phyloP scores from a whole-genome alignment of 1,140 invertebrate genomes.

The Yoshiicerus persimilis region DNA sequence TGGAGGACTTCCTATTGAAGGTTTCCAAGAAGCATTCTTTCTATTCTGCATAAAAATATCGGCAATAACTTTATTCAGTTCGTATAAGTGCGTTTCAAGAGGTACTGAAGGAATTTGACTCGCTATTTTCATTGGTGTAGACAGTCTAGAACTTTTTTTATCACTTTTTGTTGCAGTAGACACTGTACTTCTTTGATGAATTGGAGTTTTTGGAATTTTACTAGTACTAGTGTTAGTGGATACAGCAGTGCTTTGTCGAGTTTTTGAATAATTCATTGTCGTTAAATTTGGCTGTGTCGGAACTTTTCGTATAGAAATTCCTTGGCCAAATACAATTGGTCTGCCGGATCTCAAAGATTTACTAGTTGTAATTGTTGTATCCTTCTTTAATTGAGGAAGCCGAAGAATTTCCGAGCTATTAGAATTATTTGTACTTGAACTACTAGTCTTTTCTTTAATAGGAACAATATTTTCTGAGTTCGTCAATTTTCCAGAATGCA shows the following conservation, averaged over 20 bases:
- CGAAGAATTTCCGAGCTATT: not conserved
- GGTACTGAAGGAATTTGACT: not conserved
- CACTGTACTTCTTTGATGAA: not conserved
- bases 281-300: not conserved
- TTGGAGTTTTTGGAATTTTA: not conserved
- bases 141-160: not conserved
- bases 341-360: not conserved
- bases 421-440: not conserved
- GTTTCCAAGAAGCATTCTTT: not conserved
- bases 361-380: not conserved
- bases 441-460: not conserved
- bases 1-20: not conserved
- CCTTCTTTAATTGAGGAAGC: not conserved
- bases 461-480: not conserved
- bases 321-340: not conserved
- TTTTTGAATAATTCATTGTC: not conserved
- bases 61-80: not conserved
- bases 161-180: not conserved
- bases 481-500: not conserved
- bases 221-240: not conserved
- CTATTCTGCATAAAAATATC: slow-evolving; percentile 8
- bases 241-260: not conserved
- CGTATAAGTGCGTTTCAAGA: not conserved
- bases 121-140: not conserved
- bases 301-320: not conserved